A percentile compares a stretch with the other conserved stretches of the same genome.
These are phyloP conservation scores for Paratrypauchen microcephalus DNA, from an alignment of 2,797 vertebrate genomes.

Conservation along the genomic window DNA sequence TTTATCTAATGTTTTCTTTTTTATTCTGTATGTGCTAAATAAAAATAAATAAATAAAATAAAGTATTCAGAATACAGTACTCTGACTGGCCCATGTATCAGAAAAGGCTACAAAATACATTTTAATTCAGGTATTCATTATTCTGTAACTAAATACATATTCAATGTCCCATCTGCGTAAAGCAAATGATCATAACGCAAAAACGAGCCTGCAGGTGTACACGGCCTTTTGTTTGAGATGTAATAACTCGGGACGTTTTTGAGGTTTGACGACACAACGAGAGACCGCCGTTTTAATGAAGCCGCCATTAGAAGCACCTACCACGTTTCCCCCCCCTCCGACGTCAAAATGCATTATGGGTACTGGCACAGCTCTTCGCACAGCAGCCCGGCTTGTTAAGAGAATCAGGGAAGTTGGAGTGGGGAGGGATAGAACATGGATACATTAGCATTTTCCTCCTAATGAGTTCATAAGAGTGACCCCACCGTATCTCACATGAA, in stretches of 20 bases:
- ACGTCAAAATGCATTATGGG: conserved; percentile 46
- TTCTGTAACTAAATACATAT: too few species aligned
- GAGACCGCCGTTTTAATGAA: conserved; percentile 45
- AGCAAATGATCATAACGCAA: conserved; percentile 2
- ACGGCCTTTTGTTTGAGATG: conserved; percentile 34
- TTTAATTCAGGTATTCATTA: too few species aligned
- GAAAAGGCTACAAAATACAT: too few species aligned
- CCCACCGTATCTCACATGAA: conserved; percentile 89
- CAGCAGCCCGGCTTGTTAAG: conserved; percentile 44
- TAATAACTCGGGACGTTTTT: conserved; percentile 31
- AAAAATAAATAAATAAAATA: too few species aligned
- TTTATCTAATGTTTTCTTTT: too few species aligned
- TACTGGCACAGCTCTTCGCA: conserved; percentile 23
- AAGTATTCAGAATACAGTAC: too few species aligned
- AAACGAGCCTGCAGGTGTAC: background rate
- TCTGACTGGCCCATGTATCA: too few species aligned
- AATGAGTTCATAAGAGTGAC: conserved; percentile 89
- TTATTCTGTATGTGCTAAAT: too few species aligned
- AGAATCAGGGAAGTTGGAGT: conserved; percentile 56
- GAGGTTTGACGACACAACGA: conserved; percentile 48
- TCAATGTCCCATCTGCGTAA: conserved; percentile 16
- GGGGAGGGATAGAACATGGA: conserved; percentile 39
- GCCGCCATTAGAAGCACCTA: conserved; percentile 34
- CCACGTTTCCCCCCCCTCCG: conserved; percentile 26
- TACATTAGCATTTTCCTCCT: conserved; percentile 83